Evolutionary conservation across 2,797 vertebrate genomes (phyloP), one percentile per base, ranked within the genome.

Genomic region (Liasis olivaceus): DNA sequence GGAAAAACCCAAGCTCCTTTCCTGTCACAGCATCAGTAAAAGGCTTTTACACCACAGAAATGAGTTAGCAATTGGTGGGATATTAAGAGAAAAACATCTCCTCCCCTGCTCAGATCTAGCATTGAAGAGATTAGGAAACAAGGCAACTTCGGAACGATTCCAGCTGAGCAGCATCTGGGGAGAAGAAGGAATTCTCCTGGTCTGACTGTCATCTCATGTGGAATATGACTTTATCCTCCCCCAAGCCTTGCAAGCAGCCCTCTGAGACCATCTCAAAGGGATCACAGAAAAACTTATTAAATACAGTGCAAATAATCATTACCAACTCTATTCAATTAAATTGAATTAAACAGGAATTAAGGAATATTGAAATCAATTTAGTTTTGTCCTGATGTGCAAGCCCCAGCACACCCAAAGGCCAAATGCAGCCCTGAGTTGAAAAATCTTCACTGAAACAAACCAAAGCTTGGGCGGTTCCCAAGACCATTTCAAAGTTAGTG

Each of bases 21-120:
- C n/a, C 51, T 84, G 51, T 5, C 69, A 24, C 59, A 64, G 31
- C 85, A 84, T 90, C 85, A 93, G 69, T 58, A 90, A 81, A 58
- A 14, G 36, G 11, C 24, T 77, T 89, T 72, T 90, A 62, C 84
- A 90, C 58, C 20, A 9, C 51, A 47, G 58, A 36, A 28, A 11
- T 91, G 89, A 93, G 89, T 91, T 89, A 93, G 60, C 69, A 72
- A 24, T n/a, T 64, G 85, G 47, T 88, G 59, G 26, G 60, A 64
- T 85, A 88, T 88, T 64, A 93, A 84, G 17, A 87, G 58, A 89
- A 56, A 60, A 86, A 20, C 66, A 89, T 20, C 62, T 28, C 3
- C 87, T 13, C 62, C 58, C 3, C 87, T 6, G 2, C 51, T 77
- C 62, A 51, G 31, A 69, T 64, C 66, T 58, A 86, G 56, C n/a